A percentile compares a stretch with the other conserved stretches of the same genome.
phyloP scores from a whole-genome alignment of 2,888 invertebrate species.

The Tiphia femorata region DNA sequence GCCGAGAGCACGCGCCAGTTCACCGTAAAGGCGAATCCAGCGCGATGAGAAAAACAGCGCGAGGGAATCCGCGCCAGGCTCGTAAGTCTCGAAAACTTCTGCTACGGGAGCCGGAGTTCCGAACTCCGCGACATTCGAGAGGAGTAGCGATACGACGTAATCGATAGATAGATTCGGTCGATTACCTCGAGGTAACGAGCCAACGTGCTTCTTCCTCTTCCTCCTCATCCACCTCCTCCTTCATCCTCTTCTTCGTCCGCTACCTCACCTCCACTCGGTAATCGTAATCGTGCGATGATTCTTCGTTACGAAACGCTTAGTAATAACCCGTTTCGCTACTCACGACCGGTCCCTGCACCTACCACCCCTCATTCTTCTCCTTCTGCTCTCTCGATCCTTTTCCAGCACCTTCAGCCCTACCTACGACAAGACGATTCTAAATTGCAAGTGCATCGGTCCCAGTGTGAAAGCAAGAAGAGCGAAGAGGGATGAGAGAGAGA shows the following conservation, averaged over 20 bases:
- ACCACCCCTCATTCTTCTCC: too few relatives aligned
- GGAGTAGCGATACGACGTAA: constrained; percentile 16
- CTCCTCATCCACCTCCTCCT: not conserved
- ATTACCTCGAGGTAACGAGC: constrained; percentile 38
- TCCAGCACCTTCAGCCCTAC: constrained; percentile 5
- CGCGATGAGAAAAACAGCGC: too few relatives aligned
- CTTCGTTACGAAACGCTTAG: constrained; percentile 37
- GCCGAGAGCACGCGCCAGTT: too few relatives aligned
- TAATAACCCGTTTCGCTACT: constrained; percentile 39
- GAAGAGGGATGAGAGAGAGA: too few relatives aligned
- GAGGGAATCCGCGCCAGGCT: too few relatives aligned
- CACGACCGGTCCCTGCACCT: constrained; percentile 30
- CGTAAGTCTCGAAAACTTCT: too few relatives aligned
- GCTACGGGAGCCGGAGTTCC: too few relatives aligned
- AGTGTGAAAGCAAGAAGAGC: too few relatives aligned
- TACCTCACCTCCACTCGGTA: constrained; percentile 18
- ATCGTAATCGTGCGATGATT: constrained; percentile 38
- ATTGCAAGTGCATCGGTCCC: constrained; percentile 42
- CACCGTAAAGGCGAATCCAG: too few relatives aligned
- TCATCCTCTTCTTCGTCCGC: not conserved
- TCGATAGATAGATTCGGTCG: constrained; percentile 31
- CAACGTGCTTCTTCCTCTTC: not conserved
- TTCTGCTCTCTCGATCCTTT: too few relatives aligned
- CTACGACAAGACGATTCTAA: constrained; percentile 36
- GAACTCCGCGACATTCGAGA: too few relatives aligned